Base-by-base conservation (phyloP, 2,888 invertebrate genomes). In the Plagiodera versicolora region DNA sequence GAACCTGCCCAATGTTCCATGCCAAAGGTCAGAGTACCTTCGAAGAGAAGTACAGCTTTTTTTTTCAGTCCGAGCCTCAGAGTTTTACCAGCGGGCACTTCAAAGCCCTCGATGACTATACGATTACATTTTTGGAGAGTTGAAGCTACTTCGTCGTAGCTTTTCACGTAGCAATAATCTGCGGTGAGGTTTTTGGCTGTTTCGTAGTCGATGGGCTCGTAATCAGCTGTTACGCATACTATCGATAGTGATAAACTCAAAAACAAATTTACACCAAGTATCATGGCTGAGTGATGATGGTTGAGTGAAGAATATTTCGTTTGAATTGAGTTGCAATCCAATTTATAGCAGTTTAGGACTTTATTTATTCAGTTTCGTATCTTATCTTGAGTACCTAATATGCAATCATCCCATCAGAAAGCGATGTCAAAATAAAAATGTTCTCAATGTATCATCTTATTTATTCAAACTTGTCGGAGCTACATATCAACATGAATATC, bases 1-100 rank as follows among this genome's bases (percentile, higher is more conserved):
- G 60, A 56, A 19, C 60, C 60, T 5, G 11, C 56, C 60, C 60
- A 60, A 16, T 55, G 45, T 5, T 9, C 11, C n/a, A 53, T 24
- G 1, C 35, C 60, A 39, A 60, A 60, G 11, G 35, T 60, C 4
- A 56, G 32, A 9, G 24, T 59, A n/a, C 58, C 58, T 14, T 20
- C 19, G 19, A 59, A 14, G 6, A 18, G 17, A 9, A 59, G 20
- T 3, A 17, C 17, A 14, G 53, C 17, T 8, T 53, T 47, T 6
- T 17, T 39, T 35, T 32, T 19, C 48, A 59, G 19, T 4, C 47
- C 16, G 14, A 59, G 18, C 9, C n/a, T n/a, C 35, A 59, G 32
- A 17, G 52, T 52, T 20, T 47, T 19, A n/a, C 58, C 58, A 1
- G 52, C 58, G 0, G 58, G 58, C 17, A 59, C 58, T 1, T 52